phyloP scores from a whole-genome alignment of 2,888 invertebrate genomes.

The Arctia plantaginis region DNA sequence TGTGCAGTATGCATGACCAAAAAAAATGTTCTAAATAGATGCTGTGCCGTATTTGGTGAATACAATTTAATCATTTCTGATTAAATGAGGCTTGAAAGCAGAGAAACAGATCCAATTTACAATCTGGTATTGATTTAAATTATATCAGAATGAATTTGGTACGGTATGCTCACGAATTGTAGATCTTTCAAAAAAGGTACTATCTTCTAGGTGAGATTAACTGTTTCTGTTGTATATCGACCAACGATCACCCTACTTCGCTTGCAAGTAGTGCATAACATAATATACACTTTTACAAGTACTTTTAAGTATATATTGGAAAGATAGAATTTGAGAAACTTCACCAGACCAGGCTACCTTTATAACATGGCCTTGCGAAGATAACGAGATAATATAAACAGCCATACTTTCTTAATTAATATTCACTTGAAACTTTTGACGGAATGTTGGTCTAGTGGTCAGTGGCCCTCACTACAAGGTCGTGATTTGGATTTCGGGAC shows the following conservation, averaged over 20 bases:
- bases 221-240: background rate
- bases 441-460: no score
- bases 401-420: no score
- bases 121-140: conserved; percentile 11
- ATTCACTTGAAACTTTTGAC: no score
- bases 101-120: conserved; percentile 11
- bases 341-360: background rate
- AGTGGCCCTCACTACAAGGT: no score
- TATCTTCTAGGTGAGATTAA: conserved; percentile 1
- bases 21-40: background rate
- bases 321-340: no score
- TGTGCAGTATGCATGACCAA: background rate
- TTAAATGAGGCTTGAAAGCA: conserved; percentile 20
- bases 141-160: conserved; percentile 20
- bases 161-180: conserved; percentile 18
- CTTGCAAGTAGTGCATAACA: background rate
- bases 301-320: background rate
- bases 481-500: no score
- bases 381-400: no score
- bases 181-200: conserved; percentile 12
- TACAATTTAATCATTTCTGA: background rate
- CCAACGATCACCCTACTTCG: background rate
- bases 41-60: background rate
- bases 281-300: background rate
- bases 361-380: background rate